These are phyloP conservation scores for Sphaerophoria taeniata DNA, from an alignment of 2,888 invertebrate genomes.

Conservation along the genomic window DNA sequence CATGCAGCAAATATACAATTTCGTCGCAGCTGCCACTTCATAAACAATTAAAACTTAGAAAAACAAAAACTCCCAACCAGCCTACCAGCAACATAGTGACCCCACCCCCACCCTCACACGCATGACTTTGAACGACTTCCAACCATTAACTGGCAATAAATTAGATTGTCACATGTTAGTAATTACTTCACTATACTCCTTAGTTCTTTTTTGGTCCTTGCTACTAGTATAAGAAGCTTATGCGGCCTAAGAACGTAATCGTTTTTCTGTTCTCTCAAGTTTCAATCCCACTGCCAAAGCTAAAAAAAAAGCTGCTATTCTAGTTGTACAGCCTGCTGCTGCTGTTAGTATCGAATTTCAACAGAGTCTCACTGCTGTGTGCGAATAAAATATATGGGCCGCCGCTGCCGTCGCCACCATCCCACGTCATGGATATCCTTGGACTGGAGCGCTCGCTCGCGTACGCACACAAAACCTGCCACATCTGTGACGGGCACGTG, in stretches of 20 bases:
- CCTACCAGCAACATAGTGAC: slow-evolving; percentile 17
- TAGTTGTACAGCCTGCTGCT: slow-evolving; percentile 13
- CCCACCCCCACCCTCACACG: slow-evolving; percentile 27
- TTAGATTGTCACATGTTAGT: slow-evolving; percentile 72
- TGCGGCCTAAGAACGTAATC: slow-evolving; percentile 31
- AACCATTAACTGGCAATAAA: slow-evolving; percentile 69
- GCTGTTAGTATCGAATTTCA: slow-evolving; percentile 59
- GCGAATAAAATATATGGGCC: slow-evolving; percentile 28
- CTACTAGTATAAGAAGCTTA: not conserved
- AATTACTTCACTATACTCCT: slow-evolving; percentile 53
- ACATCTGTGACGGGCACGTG: slow-evolving; percentile 71
- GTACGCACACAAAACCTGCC: slow-evolving; percentile 55
- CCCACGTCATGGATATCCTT: slow-evolving; percentile 52
- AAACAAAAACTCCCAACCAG: slow-evolving; percentile 30
- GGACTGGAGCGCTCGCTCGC: slow-evolving; percentile 18
- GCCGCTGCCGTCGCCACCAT: not conserved
- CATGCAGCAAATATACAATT: slow-evolving; percentile 28
- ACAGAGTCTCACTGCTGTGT: slow-evolving; percentile 7
- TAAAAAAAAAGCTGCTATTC: not conserved
- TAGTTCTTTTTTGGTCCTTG: not conserved
- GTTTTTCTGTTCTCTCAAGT: slow-evolving; percentile 35
- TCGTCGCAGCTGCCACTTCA: slow-evolving; percentile 57
- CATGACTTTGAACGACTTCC: slow-evolving; percentile 62
- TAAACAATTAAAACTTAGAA: slow-evolving; percentile 66
- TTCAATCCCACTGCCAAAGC: slow-evolving; percentile 10